A percentile compares a stretch with the other conserved stretches of the same genome.
Conservation (phyloP, 2,113 vertebrate genomes). For the Saimiri boliviensis region DNA sequence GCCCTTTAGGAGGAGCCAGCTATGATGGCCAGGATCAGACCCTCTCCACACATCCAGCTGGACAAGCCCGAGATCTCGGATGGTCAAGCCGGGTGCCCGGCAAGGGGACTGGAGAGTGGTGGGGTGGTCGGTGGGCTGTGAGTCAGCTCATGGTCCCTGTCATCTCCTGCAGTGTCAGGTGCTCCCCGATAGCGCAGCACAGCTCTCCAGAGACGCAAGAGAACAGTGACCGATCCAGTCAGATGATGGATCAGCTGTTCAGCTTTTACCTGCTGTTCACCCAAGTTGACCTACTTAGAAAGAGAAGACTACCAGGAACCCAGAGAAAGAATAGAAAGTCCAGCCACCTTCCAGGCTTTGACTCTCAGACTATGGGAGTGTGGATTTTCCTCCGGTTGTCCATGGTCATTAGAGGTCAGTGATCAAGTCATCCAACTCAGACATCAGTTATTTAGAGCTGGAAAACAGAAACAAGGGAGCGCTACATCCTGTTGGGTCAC, state of each 20-base stretch:
- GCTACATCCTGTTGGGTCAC: constrained; percentile 72
- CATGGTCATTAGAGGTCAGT: not conserved
- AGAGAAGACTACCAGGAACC: not conserved
- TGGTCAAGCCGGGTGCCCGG: not conserved
- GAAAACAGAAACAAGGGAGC: constrained; percentile 48
- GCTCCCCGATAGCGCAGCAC: not conserved
- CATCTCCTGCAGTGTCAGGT: not conserved
- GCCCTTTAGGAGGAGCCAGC: not conserved
- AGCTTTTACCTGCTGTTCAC: not conserved
- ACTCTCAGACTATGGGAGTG: not conserved
- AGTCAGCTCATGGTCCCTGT: not conserved
- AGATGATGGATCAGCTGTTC: not conserved
- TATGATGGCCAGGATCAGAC: not conserved
- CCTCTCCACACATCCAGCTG: too few relatives aligned
- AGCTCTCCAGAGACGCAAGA: rapidly evolving
- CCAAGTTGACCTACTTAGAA: not conserved
- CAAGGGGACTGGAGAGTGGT: not conserved
- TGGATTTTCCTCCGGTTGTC: constrained; percentile 16
- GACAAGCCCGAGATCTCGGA: not conserved
- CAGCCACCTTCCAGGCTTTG: not conserved
- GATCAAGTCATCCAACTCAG: constrained; percentile 37
- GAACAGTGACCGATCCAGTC: not conserved
- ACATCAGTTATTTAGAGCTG: constrained; percentile 8
- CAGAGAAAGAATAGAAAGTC: not conserved
- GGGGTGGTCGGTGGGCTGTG: not conserved